Conservation (phyloP, 2,113 vertebrate species). For the Chinchilla lanigera region DNA sequence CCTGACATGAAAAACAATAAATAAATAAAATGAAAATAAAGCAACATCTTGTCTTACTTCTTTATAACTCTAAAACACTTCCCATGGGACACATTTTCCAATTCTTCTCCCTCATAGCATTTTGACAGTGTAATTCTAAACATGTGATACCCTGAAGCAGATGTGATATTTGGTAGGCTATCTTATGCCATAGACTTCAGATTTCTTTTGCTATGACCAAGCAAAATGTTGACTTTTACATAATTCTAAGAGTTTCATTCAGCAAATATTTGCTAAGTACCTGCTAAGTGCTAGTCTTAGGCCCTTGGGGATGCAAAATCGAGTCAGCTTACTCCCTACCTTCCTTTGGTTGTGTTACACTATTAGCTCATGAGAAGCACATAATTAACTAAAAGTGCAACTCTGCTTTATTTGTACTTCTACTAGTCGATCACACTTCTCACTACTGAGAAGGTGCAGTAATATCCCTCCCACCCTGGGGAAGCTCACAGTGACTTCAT, state of each 20-base stretch:
- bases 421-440: background rate
- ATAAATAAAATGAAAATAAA: background rate
- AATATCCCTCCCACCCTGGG: background rate
- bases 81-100: background rate
- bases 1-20: background rate
- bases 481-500: background rate
- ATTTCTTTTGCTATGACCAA: background rate
- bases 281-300: background rate
- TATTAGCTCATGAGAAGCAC: background rate
- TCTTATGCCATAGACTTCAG: background rate
- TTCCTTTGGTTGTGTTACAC: background rate
- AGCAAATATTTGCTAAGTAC: slow-evolving; percentile 24
- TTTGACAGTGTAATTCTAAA: background rate
- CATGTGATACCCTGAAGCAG: background rate
- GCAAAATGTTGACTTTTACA: background rate
- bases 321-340: background rate
- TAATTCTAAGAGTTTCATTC: slow-evolving; percentile 6
- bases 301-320: background rate
- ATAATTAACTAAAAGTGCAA: background rate
- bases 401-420: background rate
- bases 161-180: background rate
- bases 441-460: background rate
- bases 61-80: background rate
- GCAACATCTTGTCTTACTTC: background rate
- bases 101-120: background rate